Evolutionary conservation across 2,888 invertebrate genomes (phyloP).

Genomic region (Luperina testacea): DNA sequence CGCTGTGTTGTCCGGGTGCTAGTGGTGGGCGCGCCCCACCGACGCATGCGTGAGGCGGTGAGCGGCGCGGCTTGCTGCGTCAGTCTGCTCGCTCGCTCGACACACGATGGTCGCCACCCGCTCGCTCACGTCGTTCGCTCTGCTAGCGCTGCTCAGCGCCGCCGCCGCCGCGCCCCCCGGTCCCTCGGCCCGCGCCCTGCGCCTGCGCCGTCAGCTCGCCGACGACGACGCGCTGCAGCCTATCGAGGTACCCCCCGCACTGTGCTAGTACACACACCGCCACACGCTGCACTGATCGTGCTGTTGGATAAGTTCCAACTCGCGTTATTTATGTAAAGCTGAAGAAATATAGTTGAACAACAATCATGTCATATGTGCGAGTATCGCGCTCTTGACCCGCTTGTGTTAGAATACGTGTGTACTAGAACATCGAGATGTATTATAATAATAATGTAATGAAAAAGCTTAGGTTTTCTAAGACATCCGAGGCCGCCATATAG

Average conservation of each 20-base stretch:
- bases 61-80: constrained; percentile 37
- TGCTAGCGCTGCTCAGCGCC: constrained; percentile 69
- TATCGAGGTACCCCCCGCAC: constrained; percentile 76
- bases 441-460: background rate
- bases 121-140: constrained; percentile 66
- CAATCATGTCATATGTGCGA: background rate
- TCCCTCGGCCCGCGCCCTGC: constrained; percentile 57
- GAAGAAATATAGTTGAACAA: constrained; percentile 6
- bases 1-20: background rate
- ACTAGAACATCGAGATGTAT: background rate
- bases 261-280: constrained; percentile 28
- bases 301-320: constrained; percentile 22
- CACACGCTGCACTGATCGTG: background rate
- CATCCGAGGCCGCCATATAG: background rate
- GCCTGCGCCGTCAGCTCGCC: constrained; percentile 81
- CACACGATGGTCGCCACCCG: constrained; percentile 75
- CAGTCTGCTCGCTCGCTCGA: constrained; percentile 72
- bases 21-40: constrained; percentile 35
- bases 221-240: constrained; percentile 85
- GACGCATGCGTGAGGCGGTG: constrained; percentile 17
- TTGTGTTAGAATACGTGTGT: constrained; percentile 9
- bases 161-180: constrained; percentile 68
- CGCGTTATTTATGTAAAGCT: constrained; percentile 28
- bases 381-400: background rate
- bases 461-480: constrained; percentile 4